Percentiles rank a stretch among this genome's conserved stretches.
These are phyloP conservation scores for Acrocera orbiculus DNA, from an alignment of 2,888 invertebrate genomes.

Conservation along the genomic window DNA sequence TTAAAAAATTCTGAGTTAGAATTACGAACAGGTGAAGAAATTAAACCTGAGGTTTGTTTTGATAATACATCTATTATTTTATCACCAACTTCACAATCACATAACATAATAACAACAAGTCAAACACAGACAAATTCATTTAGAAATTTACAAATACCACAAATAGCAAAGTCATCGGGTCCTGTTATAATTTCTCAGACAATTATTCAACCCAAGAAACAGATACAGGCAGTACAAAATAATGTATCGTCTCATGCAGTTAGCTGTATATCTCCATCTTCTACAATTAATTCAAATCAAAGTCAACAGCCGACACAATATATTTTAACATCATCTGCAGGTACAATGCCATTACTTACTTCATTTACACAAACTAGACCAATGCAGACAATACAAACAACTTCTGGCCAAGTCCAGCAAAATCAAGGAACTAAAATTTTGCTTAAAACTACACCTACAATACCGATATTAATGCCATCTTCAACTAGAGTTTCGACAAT, in stretches of 20 bases:
- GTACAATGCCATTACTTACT: conserved; percentile 23
- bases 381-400: conserved; percentile 21
- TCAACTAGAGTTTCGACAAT: conserved; percentile 11
- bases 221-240: conserved; percentile 6
- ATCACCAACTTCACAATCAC: no score
- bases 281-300: conserved; percentile 10
- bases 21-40: conserved; percentile 17
- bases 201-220: conserved; percentile 29
- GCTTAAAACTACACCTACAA: conserved; percentile 28
- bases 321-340: conserved; percentile 18
- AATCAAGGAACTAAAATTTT: conserved; percentile 27
- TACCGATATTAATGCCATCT: conserved; percentile 24
- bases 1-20: conserved; percentile 13
- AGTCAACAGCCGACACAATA: conserved; percentile 21
- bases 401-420: conserved; percentile 16
- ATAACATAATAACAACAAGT: no score
- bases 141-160: conserved; percentile 8
- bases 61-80: neutral
- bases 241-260: neutral
- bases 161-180: conserved; percentile 11
- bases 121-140: conserved; percentile 10
- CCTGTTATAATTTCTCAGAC: conserved; percentile 31
- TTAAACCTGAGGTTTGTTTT: neutral
- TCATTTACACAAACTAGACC: conserved; percentile 25
- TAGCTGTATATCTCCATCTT: conserved; percentile 3